These are phyloP conservation scores for Cylindroiulus punctatus DNA, from an alignment of 2,888 invertebrate species.

Conservation along the genomic window DNA sequence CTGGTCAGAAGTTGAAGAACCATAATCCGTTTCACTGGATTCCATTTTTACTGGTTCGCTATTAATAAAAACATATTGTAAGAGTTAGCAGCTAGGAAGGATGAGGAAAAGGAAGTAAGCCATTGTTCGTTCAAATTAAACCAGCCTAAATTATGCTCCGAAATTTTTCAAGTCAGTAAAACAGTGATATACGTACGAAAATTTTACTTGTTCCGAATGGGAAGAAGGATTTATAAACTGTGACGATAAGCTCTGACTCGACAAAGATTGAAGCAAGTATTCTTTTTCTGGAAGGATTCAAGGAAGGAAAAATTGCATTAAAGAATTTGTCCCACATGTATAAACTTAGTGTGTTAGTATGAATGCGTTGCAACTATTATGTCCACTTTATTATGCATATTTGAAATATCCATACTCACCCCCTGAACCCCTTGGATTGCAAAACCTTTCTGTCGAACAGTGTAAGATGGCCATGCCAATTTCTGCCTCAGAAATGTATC, in stretches of 20 bases:
- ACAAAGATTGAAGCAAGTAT: neutral
- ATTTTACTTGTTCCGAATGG: neutral
- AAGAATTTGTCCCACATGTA: no score
- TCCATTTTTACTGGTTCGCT: constrained; percentile 9
- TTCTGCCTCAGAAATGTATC: constrained; percentile 40
- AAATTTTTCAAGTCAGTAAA: neutral
- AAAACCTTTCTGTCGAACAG: constrained; percentile 38
- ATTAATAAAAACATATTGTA: neutral
- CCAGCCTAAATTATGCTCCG: no score
- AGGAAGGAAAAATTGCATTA: no score
- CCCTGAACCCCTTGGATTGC: constrained; percentile 9
- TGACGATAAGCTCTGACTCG: neutral
- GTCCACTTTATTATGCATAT: neutral
- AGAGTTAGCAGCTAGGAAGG: no score
- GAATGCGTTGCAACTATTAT: no score
- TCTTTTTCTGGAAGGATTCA: neutral
- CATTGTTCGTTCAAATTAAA: no score
- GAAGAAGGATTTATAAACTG: neutral
- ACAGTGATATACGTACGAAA: neutral
- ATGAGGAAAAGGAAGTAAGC: no score
- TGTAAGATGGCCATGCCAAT: constrained; percentile 41
- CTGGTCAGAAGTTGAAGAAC: neutral
- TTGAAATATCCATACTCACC: neutral
- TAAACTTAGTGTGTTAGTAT: no score
- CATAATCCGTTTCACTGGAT: neutral